Conservation (phyloP, 1,140 invertebrate species). For the Himalopsyche phryganea region DNA sequence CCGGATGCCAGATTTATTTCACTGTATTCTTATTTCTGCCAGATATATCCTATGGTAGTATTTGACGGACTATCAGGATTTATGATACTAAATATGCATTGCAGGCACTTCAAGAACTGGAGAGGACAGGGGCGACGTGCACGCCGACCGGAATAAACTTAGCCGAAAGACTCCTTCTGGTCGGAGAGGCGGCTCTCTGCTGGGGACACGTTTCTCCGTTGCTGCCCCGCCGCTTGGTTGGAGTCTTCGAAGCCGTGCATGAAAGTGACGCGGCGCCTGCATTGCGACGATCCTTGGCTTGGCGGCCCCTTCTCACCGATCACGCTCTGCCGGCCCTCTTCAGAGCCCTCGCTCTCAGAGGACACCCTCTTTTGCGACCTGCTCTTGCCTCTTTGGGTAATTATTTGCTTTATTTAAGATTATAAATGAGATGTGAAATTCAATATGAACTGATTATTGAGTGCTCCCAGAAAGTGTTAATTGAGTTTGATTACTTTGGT, state of each 20-base stretch:
- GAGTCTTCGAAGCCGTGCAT: conserved; percentile 67
- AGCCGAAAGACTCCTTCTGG: conserved; percentile 65
- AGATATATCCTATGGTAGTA: too few relatives aligned
- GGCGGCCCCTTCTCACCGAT: conserved; percentile 75
- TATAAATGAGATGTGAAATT: conserved; percentile 38
- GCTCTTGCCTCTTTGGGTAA: conserved; percentile 68
- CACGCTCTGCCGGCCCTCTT: conserved; percentile 70
- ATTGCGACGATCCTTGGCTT: conserved; percentile 58
- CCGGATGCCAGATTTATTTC: too few relatives aligned
- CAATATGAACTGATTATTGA: too few relatives aligned
- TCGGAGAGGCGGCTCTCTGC: conserved; percentile 68
- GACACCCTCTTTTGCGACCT: conserved; percentile 70
- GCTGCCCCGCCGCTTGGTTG: conserved; percentile 65
- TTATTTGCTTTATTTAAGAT: conserved; percentile 62
- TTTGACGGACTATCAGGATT: too few relatives aligned
- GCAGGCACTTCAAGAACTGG: conserved; percentile 56
- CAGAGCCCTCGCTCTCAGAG: conserved; percentile 81
- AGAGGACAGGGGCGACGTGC: conserved; percentile 8
- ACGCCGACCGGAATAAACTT: conserved; percentile 37
- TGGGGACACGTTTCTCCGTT: conserved; percentile 69
- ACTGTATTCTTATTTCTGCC: too few relatives aligned
- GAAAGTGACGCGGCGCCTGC: conserved; percentile 64
- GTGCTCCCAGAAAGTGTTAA: too few relatives aligned
- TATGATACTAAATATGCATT: conserved; percentile 40
- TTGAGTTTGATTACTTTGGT: too few relatives aligned